A percentile compares a stretch with the other conserved stretches of the same genome.
phyloP scores from a whole-genome alignment of 2,888 invertebrate species.

The Blera fallax region DNA sequence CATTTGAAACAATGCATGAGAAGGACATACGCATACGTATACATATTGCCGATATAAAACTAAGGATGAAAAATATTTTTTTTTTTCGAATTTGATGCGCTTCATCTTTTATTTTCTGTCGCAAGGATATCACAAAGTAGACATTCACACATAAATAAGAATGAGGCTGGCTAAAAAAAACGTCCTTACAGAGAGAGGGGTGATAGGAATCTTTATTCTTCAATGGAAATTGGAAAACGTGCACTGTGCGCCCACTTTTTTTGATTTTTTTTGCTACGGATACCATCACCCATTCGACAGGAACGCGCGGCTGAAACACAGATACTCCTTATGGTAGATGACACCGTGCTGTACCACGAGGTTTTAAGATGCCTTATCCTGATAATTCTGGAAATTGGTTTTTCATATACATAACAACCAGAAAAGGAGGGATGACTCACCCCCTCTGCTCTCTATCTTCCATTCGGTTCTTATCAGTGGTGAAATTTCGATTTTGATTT shows the following conservation, averaged over 20 bases:
- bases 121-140: conserved; percentile 44
- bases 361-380: conserved; percentile 64
- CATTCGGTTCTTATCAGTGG: conserved; percentile 72
- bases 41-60: conserved; percentile 34
- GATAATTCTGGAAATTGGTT: conserved; percentile 72
- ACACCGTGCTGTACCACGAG: conserved; percentile 40
- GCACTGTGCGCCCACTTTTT: conserved; percentile 63
- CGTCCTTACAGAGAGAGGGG: conserved; percentile 53
- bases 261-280: conserved; percentile 34
- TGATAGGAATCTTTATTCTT: conserved; percentile 69
- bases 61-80: conserved; percentile 62
- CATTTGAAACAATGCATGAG: conserved; percentile 53
- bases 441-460: not conserved
- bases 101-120: conserved; percentile 58
- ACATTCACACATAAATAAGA: conserved; percentile 66
- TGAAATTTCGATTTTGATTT: conserved; percentile 72
- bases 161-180: conserved; percentile 15
- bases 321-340: conserved; percentile 45
- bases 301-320: not conserved
- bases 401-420: conserved; percentile 60
- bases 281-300: conserved; percentile 50
- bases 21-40: too few species aligned
- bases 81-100: conserved; percentile 65
- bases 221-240: conserved; percentile 72
- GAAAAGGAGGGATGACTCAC: not conserved